These are phyloP conservation scores for Mormyrus proboscirostris DNA, from an alignment of 2,797 vertebrate species.

Conservation along the genomic window DNA sequence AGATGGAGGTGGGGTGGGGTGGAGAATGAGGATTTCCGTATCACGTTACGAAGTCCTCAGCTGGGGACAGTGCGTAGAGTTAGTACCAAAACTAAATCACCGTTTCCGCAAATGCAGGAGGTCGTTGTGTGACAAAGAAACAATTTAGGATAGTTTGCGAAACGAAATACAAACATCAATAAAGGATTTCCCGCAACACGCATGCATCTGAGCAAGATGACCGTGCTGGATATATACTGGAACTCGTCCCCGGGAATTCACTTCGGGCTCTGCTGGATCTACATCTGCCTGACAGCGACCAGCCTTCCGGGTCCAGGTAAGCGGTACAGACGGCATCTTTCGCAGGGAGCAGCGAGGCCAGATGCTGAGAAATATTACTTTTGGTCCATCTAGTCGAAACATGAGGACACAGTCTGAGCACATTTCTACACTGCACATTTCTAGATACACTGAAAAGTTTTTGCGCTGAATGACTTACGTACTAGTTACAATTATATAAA, in stretches of 20 bases:
- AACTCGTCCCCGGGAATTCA: slow-evolving; percentile 4
- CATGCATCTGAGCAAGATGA: not conserved
- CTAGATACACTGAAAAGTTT: not conserved
- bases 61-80: not conserved
- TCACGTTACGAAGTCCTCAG: not conserved
- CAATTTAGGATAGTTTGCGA: not conserved
- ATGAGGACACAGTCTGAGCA: not conserved
- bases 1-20: not conserved
- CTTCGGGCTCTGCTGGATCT: slow-evolving; percentile 35
- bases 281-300: slow-evolving; percentile 27
- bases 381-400: not conserved
- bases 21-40: not conserved
- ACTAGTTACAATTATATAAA: not conserved
- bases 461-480: not conserved
- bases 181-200: not conserved
- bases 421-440: not conserved
- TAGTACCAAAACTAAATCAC: not conserved
- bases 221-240: slow-evolving; percentile 21
- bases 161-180: not conserved
- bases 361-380: not conserved
- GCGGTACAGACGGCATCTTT: not conserved
- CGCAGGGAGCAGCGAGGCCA: not conserved
- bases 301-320: slow-evolving; percentile 47
- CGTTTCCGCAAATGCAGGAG: not conserved
- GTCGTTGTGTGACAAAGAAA: not conserved